These are phyloP conservation scores for Darevskia nairensis DNA, from an alignment of 2,797 vertebrate genomes.

Conservation along the genomic window DNA sequence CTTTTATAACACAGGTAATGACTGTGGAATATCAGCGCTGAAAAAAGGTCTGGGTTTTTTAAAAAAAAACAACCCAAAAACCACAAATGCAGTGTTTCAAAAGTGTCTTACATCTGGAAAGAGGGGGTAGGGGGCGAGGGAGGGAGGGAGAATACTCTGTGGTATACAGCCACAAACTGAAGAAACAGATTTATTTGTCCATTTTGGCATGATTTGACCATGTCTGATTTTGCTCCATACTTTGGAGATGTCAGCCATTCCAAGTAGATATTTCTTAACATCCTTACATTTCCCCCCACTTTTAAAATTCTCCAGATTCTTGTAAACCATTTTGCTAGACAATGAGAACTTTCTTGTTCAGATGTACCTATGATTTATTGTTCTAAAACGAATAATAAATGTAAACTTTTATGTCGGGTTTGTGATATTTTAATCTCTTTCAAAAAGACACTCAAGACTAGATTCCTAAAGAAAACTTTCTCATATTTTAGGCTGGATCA, in stretches of 20 bases:
- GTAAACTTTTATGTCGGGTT: neutral
- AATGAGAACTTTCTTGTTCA: neutral
- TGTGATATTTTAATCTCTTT: neutral
- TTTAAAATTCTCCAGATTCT: constrained; percentile 2
- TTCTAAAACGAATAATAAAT: neutral
- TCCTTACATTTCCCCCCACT: neutral
- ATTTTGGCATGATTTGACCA: neutral
- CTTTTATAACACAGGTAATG: neutral
- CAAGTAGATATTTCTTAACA: neutral
- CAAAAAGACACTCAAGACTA: neutral
- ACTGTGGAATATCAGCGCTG: neutral
- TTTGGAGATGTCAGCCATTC: neutral
- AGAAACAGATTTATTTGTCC: neutral
- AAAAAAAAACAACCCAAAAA: neutral
- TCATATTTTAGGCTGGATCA: neutral
- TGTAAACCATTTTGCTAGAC: constrained; percentile 11
- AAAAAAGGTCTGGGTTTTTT: neutral
- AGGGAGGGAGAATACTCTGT: neutral
- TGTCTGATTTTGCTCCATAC: constrained; percentile 7
- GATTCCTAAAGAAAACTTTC: neutral
- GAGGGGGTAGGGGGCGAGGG: no score
- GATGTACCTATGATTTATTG: constrained; percentile 13
- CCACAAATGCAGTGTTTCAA: neutral
- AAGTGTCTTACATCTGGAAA: neutral
- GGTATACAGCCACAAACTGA: neutral